Evolutionary conservation across 2,888 invertebrate genomes (phyloP), one percentile per base, ranked within the genome.

Genomic region (Choristoneura rosaceana): DNA sequence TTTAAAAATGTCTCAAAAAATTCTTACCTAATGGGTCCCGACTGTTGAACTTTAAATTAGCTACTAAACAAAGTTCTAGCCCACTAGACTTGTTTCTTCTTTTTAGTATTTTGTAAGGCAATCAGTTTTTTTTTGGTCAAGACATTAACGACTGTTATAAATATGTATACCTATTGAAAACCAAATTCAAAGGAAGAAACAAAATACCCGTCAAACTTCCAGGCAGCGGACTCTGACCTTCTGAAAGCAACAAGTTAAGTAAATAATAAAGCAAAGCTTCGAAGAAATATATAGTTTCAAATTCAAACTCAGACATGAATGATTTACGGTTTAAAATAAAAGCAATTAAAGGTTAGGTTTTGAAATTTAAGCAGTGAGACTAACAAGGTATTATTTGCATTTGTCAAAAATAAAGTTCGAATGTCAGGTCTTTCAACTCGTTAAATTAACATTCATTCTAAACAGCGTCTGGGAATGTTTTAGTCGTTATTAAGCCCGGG

Each of bases 381-480:
- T 59, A 45, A 25, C 43, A 62, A 45, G 25, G 25, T 12, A 14
- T 17, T 25, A 62, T 62, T 45, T 14, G 12, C 62, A 59, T 59
- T n/a, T 62, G 62, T 62, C 25, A 45, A 45, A 62, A 62, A 12
- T 25, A 43, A 17, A 15, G 43, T 9, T 43, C 25, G 12, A 61
- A 33, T 8, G 25, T 25, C 25, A 43, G 62, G 8, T 45, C 33
- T 25, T 62, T 45, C 45, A 62, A 45, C 25, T 62, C 14, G 25
- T 43, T 17, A 45, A 62, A 62, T 62, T 62, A 45, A 25, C 62
- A 62, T 62, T 62, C 43, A 10, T 55, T 14, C n/a, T 45, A 33
- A 62, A n/a, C 43, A 33, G 17, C 25, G 62, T 62, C 62, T 62
- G 62, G 25, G 62, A 62, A 62, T 62, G 62, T 25, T 41, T 25